Evolutionary conservation across 2,888 invertebrate genomes (phyloP), one percentile per base, ranked within the genome.

Genomic region (Salticus scenicus): DNA sequence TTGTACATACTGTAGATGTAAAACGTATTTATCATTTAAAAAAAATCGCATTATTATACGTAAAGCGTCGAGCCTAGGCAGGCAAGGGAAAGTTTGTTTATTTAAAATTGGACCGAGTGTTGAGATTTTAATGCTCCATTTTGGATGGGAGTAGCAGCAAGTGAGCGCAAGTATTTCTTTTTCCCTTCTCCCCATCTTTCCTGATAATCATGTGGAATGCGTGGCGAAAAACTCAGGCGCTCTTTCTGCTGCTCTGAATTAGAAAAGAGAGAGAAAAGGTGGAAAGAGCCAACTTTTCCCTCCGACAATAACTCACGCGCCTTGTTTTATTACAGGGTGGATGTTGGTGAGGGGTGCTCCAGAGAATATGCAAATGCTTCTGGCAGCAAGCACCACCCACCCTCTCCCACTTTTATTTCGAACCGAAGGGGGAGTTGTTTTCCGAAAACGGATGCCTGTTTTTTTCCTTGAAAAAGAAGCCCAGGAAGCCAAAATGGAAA

Each of bases 361-460:
- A 82, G 71, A 82, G 82, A 82, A 82, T 82, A 82, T 82, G 82
- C 82, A 82, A 82, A 82, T 81, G 74, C 31, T 57, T 51, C 33
- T 74, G 69, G 70, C 64, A 82, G 20, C 57, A 57, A 63, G 82
- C 75, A 28, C 82, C 82, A 74, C 81, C 81, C 74, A 75, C 82
- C 75, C 76, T 51, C 67, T 57, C 42, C 33, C 30, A 75, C 82
- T 75, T 82, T 81, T 81, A 81, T 57, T 81, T 81, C 28, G 57
- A 20, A 57, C 57, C 74, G 30, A 70, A 64, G 41, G 81, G 70
- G 57, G 51, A 74, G 57, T 82, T 82, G 75, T 82, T 74, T 57
- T 57, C 57, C 57, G 57, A 57, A 57, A 57, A 57, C 57, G 20
- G 57, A 57, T 57, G 57, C 57, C 1, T 5, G 5, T n/a, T 57